Evolutionary conservation across 2,888 invertebrate species (phyloP), one percentile per base, ranked within the genome.

Genomic region (Trichogramma evanescens): DNA sequence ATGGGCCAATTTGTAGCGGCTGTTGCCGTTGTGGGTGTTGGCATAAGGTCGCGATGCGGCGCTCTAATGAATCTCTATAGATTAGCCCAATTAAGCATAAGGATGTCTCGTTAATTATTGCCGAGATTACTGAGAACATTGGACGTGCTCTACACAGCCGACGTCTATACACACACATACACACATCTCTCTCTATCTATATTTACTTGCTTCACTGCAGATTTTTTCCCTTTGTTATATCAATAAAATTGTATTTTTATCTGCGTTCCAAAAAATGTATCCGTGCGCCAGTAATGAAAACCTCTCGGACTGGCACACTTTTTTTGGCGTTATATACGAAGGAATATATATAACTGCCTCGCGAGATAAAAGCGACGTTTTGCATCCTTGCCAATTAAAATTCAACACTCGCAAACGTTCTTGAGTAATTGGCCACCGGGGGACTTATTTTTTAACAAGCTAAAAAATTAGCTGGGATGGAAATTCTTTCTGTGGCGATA

Each of bases 391-490:
- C 71, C 75, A 75, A 76, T 77, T 77, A 76, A 77, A 76, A 77
- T 76, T 77, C 77, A 75, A 72, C 74, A 71, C 68, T 69, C 71
- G 70, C 70, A 70, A 72, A 73, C 71, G 69, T 70, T 66, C 69
- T 70, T 72, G 26, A 70, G 75, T 77, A 77, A 77, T 77, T 76
- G 75, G 74, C 71, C 73, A 26, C 26, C 26, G 26, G 26, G 72
- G 71, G 74, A 74, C 74, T 75, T 26, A 26, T 75, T 72, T 73
- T 77, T 77, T 75, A 75, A 71, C 71, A 72, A 69, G 74, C 59
- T 39, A 54, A 45, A 75, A 76, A 77, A 77, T 76, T 75, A 75
- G 72, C 73, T 70, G 70, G 73, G 74, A 75, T 71, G 72, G 74
- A 50, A 62, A 70, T 74, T 71, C 26, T 26, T 26, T 26, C 26